phyloP scores from a whole-genome alignment of 1,140 invertebrate genomes.

The Drosophila gunungcola region DNA sequence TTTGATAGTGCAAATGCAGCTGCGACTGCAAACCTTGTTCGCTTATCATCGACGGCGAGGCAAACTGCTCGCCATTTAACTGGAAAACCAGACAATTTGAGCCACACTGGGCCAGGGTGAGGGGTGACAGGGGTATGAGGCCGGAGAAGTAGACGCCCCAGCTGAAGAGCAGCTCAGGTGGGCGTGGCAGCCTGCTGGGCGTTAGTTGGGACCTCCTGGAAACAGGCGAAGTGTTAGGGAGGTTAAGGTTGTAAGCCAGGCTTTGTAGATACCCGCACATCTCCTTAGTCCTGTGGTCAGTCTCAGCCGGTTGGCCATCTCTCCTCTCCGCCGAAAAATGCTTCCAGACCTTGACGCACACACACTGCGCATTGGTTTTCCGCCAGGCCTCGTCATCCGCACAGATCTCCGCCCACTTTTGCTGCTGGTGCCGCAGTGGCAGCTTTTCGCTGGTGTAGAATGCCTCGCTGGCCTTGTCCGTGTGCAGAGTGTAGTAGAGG shows the following conservation, averaged over 20 bases:
- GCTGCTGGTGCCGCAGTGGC: conserved; percentile 86
- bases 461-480: conserved; percentile 90
- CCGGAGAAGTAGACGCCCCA: conserved; percentile 95
- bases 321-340: conserved; percentile 31
- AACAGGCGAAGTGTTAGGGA: not conserved
- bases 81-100: conserved; percentile 94
- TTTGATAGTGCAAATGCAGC: conserved; percentile 67
- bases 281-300: conserved; percentile 34
- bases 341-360: conserved; percentile 82
- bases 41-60: conserved; percentile 86
- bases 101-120: conserved; percentile 86
- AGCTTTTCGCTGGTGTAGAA: conserved; percentile 95
- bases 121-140: conserved; percentile 88
- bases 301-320: conserved; percentile 46
- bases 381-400: conserved; percentile 62
- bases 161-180: conserved; percentile 88
- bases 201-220: conserved; percentile 43
- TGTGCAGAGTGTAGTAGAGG: conserved; percentile 92
- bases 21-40: conserved; percentile 62
- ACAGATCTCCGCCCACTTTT: conserved; percentile 87
- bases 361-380: conserved; percentile 77
- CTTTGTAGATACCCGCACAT: conserved; percentile 1
- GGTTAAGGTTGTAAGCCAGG: not conserved
- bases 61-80: conserved; percentile 94
- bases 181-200: conserved; percentile 47